Evolutionary conservation across 2,888 invertebrate genomes (phyloP).

Genomic region (Lissocephala sabroskyi): DNA sequence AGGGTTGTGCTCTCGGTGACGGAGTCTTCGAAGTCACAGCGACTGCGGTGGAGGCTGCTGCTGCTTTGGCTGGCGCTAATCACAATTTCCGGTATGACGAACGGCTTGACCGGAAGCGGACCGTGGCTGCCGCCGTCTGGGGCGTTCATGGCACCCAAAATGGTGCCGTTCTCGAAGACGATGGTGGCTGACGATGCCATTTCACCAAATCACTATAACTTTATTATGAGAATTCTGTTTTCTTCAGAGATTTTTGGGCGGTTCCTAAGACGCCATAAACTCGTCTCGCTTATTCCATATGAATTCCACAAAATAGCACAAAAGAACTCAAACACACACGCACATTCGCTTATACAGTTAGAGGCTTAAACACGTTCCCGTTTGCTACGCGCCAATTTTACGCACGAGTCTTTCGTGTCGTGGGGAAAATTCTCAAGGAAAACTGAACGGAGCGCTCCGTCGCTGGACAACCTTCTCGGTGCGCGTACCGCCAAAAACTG

Average conservation of each 20-base stretch:
- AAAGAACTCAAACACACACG: slow-evolving; percentile 21
- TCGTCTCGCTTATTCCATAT: slow-evolving; percentile 2
- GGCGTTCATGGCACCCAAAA: slow-evolving; percentile 61
- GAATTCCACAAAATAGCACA: slow-evolving; percentile 1
- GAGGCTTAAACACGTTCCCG: slow-evolving; percentile 7
- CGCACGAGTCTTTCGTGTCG: slow-evolving; percentile 19
- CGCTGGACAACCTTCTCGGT: slow-evolving; percentile 34
- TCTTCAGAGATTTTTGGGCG: neutral
- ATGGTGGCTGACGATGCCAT: slow-evolving; percentile 28
- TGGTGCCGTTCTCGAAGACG: slow-evolving; percentile 70
- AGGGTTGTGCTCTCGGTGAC: slow-evolving; percentile 55
- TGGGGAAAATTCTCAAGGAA: neutral
- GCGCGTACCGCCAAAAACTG: slow-evolving; percentile 71
- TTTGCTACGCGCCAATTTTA: slow-evolving; percentile 31
- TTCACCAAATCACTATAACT: neutral
- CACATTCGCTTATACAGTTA: slow-evolving; percentile 6
- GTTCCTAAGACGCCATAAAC: neutral
- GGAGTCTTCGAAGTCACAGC: slow-evolving; percentile 42
- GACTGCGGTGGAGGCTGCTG: slow-evolving; percentile 48
- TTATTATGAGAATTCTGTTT: neutral
- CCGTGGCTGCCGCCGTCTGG: too few species aligned
- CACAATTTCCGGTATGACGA: slow-evolving; percentile 61
- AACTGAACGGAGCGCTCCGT: slow-evolving; percentile 9
- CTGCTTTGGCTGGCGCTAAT: slow-evolving; percentile 54
- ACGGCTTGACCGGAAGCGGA: slow-evolving; percentile 21